Evolutionary conservation across 2,113 vertebrate species (phyloP).

Genomic region (Nycticryphes semicollaris): DNA sequence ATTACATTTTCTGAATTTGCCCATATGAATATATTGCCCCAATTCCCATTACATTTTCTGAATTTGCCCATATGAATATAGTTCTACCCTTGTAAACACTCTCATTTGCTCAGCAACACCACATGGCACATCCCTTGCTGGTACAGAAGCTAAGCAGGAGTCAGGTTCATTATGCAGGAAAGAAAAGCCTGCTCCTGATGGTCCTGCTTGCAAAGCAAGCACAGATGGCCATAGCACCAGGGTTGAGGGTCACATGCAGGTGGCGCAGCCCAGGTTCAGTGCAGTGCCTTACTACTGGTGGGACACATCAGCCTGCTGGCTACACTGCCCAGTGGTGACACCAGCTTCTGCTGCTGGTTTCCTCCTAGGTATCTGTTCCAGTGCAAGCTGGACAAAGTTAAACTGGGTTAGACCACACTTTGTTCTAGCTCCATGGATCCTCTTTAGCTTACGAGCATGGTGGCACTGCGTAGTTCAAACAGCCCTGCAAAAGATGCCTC

Average conservation of each 20-base stretch:
- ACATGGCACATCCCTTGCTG: neutral
- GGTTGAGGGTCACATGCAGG: neutral
- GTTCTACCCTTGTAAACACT: neutral
- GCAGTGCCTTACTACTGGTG: neutral
- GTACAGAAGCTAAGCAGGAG: neutral
- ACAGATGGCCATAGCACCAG: neutral
- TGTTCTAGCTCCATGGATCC: neutral
- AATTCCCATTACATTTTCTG: neutral
- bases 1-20: neutral
- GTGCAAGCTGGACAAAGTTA: neutral
- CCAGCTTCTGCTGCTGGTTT: neutral
- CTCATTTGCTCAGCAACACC: neutral
- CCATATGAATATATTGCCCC: neutral
- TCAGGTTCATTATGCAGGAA: neutral
- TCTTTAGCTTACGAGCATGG: neutral
- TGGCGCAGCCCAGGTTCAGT: rapidly evolving
- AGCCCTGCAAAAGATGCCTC: neutral
- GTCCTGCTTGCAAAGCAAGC: neutral
- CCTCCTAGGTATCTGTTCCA: neutral
- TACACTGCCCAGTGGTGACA: neutral
- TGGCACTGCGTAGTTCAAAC: neutral
- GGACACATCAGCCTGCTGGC: neutral
- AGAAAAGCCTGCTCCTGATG: neutral
- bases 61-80: neutral
- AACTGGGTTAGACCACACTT: neutral